Evolutionary conservation across 2,113 vertebrate species (phyloP), one percentile per base, ranked within the genome.

Genomic region (Dicrurus megarhynchus): DNA sequence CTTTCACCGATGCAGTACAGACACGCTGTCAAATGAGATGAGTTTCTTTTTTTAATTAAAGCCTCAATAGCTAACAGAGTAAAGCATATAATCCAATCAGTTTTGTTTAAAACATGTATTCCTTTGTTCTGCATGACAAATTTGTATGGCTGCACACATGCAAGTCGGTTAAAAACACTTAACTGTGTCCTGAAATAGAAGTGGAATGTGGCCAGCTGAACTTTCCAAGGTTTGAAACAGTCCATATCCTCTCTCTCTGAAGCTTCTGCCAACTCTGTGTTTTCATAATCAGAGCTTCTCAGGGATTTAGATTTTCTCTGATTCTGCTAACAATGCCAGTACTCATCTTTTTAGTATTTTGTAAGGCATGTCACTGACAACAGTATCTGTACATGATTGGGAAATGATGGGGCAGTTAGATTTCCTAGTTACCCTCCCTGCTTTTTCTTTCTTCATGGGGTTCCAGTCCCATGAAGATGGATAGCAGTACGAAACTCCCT

Each of bases 161-260:
- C 92, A 90, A 96, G 87, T 84, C 8, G 0, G 81, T 93, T 97
- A 95, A 96, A 96, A 96, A 92, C 95, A 96, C 86, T 97, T 93
- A 95, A 86, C 86, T 78, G 27, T 50, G 85, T 75, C 87, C 95
- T 84, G 90, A 95, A 97, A 96, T 96, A 96, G 95, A 96, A 88
- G 76, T 90, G 95, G 95, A 95, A 80, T 1, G 2, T 15, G 65
- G 92, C 96, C 95, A 97, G 90, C 64, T 96, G 86, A 95, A 94
- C 95, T 95, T 96, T 95, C 93, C 95, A 90, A 60, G 61, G 68
- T 93, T 92, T 97, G 90, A 92, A 97, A 97, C 68, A 94, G 85
- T 86, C 92, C 93, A 96, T 96, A 97, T 96, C 96, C 95, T 97
- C 85, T 96, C 61, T 84, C 89, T 96, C 95, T 93, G 83, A 96